Evolutionary conservation across 2,113 vertebrate species (phyloP).

Genomic region (Spea bombifrons): DNA sequence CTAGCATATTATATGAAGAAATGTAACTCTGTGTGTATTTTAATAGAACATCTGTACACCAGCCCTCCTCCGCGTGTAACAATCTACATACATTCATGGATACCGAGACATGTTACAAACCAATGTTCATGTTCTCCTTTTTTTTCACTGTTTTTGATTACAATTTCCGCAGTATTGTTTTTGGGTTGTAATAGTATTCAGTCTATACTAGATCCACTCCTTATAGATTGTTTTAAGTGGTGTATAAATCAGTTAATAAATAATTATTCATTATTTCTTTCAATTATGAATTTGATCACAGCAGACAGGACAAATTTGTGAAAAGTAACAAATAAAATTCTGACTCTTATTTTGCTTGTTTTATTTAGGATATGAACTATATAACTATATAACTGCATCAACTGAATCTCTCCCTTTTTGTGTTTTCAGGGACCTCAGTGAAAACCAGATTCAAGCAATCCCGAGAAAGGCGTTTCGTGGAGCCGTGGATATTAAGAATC

Average conservation of each 20-base stretch:
- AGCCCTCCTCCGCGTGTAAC: slow-evolving; percentile 1
- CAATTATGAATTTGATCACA: slow-evolving; percentile 60
- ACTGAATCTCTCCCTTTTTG: slow-evolving; percentile 10
- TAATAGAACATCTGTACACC: slow-evolving; percentile 17
- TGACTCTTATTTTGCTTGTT: too few relatives aligned
- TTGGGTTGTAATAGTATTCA: slow-evolving; percentile 11
- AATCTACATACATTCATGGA: slow-evolving; percentile 27
- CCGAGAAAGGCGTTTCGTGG: slow-evolving; percentile 96
- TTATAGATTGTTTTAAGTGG: slow-evolving; percentile 40
- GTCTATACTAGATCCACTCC: slow-evolving; percentile 6
- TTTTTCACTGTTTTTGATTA: slow-evolving; percentile 26
- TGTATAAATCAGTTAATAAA: slow-evolving; percentile 68
- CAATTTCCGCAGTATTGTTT: slow-evolving; percentile 2
- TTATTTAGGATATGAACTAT: too few relatives aligned
- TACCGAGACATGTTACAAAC: neutral
- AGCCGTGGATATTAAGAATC: slow-evolving; percentile 95
- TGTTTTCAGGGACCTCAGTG: slow-evolving; percentile 84
- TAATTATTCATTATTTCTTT: slow-evolving; percentile 60
- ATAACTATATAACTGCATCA: too few relatives aligned
- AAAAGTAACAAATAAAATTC: slow-evolving; percentile 58
- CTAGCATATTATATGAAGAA: too few relatives aligned
- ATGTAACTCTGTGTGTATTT: too few relatives aligned
- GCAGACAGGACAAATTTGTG: slow-evolving; percentile 59
- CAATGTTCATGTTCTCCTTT: neutral
- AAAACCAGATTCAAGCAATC: slow-evolving; percentile 97